These are phyloP conservation scores for Rhinogobio ventralis DNA, from an alignment of 2,797 vertebrate genomes.

Conservation along the genomic window DNA sequence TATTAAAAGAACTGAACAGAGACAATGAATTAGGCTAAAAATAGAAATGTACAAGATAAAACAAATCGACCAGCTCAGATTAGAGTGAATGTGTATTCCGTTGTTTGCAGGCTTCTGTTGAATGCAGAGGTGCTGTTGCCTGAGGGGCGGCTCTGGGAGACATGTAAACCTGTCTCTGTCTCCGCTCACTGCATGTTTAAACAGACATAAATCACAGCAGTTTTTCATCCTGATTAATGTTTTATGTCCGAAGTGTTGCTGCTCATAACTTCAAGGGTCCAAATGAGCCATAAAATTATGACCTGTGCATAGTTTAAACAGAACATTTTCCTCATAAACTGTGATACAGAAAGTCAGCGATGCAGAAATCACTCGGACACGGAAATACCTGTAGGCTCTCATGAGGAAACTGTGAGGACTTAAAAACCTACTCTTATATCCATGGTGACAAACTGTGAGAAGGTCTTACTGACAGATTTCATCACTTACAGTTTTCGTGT, in stretches of 20 bases:
- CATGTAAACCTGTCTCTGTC: constrained; percentile 66
- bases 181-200: constrained; percentile 69
- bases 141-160: constrained; percentile 60
- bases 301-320: constrained; percentile 63
- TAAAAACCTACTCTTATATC: constrained; percentile 14
- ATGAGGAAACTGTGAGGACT: neutral
- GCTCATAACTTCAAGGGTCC: constrained; percentile 69
- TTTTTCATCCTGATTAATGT: constrained; percentile 70
- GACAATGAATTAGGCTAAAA: constrained; percentile 12
- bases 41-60: constrained; percentile 4
- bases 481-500: neutral
- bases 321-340: constrained; percentile 62
- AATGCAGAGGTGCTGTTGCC: constrained; percentile 67
- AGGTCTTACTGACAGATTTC: neutral
- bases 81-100: constrained; percentile 67
- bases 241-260: constrained; percentile 74
- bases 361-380: constrained; percentile 1
- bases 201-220: constrained; percentile 76
- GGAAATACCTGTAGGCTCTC: neutral
- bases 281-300: constrained; percentile 73
- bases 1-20: neutral
- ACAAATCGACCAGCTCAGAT: neutral
- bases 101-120: constrained; percentile 71
- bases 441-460: constrained; percentile 21
- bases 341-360: constrained; percentile 37